Evolutionary conservation across 2,888 invertebrate genomes (phyloP), one percentile per base, ranked within the genome.

Genomic region (Eupithecia abbreviata): DNA sequence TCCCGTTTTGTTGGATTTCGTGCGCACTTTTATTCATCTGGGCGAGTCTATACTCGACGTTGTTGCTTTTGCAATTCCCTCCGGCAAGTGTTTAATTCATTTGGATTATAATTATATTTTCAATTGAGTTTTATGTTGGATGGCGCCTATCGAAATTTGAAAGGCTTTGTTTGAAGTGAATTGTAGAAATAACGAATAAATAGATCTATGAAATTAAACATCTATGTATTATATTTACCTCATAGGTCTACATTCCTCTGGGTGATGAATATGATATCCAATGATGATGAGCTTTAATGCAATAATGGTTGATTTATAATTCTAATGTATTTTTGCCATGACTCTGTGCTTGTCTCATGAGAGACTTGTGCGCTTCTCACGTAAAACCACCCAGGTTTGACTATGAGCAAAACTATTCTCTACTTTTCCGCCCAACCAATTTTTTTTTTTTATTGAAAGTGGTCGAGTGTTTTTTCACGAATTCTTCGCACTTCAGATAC

Each of bases 1-100:
- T 78, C 72, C 71, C 73, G 77, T 77, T 78, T 82, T 79, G 76
- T 79, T 77, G 75, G 42, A 73, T 79, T 76, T 77, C 73, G 80
- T 75, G 76, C 77, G 72, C 74, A 79, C 79, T 80, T 79, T 76
- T 82, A 76, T 81, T 83, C 80, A 77, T 81, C 75, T 75, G 66
- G 78, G 74, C 75, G 55, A 77, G 76, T 74, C 77, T 77, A 75
- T 70, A 69, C 79, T 77, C 66, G 77, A 75, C 76, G 76, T 80
- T 81, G 80, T 82, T 80, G 78, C 81, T 79, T 79, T 77, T 67
- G 76, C 77, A 72, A 73, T 79, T 78, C 76, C 74, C 75, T 73
- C 78, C 58, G 66, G 73, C 65, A 73, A 71, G 62, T 65, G 73
- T 71, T 73, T 73, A 78, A 73, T 75, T 75, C 73, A 73, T 65